phyloP scores from a whole-genome alignment of 35 echinoderm and acorn worm genomes.

The Hemicentrotus pulcherrimus region DNA sequence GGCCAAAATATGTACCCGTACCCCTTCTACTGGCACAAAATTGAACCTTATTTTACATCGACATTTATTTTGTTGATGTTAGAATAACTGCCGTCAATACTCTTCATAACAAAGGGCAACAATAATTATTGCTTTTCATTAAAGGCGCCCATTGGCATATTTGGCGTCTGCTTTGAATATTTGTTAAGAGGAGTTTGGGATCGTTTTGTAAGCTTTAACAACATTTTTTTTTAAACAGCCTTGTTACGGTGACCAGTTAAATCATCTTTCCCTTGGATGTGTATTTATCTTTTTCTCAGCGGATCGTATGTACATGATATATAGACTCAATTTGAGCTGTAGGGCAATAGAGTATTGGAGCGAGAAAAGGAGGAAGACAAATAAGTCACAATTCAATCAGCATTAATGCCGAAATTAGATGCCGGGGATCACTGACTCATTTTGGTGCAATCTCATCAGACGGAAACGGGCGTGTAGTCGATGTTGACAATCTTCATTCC shows the following conservation, averaged over 20 bases:
- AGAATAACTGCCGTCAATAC: too few relatives aligned
- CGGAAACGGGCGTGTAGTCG: slow-evolving; percentile 34
- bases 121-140: too few relatives aligned
- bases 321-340: background rate
- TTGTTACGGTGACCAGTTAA: background rate
- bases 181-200: background rate
- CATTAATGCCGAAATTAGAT: slow-evolving; percentile 44
- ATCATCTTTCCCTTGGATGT: background rate
- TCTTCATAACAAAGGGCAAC: too few relatives aligned
- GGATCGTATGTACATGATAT: background rate
- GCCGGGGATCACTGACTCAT: background rate
- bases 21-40: background rate
- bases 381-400: slow-evolving; percentile 17
- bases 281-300: background rate
- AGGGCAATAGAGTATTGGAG: slow-evolving; percentile 9
- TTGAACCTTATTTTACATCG: too few relatives aligned
- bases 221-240: background rate
- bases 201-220: background rate
- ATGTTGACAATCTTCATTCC: slow-evolving; percentile 39
- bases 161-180: too few relatives aligned
- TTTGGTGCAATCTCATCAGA: background rate
- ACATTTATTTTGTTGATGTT: too few relatives aligned
- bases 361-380: slow-evolving; percentile 8
- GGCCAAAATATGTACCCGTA: background rate
- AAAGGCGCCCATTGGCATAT: too few relatives aligned